Evolutionary conservation across 2,113 vertebrate species (phyloP).

Genomic region (Cinclus mexicanus): DNA sequence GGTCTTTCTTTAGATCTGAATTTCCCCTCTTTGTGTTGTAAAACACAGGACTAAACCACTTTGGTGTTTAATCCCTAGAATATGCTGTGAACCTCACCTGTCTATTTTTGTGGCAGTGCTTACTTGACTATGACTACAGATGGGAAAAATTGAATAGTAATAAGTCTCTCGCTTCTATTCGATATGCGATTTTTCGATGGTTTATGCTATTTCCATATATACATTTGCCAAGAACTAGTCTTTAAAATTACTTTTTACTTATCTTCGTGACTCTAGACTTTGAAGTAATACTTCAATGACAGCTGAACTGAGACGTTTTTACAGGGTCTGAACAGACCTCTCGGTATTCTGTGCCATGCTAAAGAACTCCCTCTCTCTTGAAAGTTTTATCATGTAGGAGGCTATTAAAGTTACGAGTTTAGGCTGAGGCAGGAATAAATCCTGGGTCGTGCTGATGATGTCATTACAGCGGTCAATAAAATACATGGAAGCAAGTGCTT

Average conservation of each 20-base stretch:
- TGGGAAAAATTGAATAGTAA: conserved; percentile 52
- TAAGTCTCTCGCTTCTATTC: conserved; percentile 42
- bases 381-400: conserved; percentile 78
- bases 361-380: conserved; percentile 64
- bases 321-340: conserved; percentile 36
- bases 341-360: conserved; percentile 59
- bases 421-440: conserved; percentile 75
- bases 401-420: conserved; percentile 74
- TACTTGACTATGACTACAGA: conserved; percentile 37
- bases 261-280: conserved; percentile 62
- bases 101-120: conserved; percentile 9
- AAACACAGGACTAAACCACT: conserved; percentile 45
- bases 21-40: background rate
- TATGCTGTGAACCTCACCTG: background rate
- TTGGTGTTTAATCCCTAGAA: conserved; percentile 26
- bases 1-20: background rate
- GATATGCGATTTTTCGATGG: conserved; percentile 7
- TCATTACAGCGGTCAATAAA: conserved; percentile 76
- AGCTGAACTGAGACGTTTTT: conserved; percentile 62
- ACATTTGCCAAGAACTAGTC: conserved; percentile 49
- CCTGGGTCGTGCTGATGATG: conserved; percentile 72
- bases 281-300: conserved; percentile 66
- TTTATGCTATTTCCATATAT: conserved; percentile 50
- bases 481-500: conserved; percentile 71
- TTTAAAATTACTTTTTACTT: conserved; percentile 72